A percentile compares a stretch with the other conserved stretches of the same genome.
phyloP scores from a whole-genome alignment of 2,113 vertebrate species.

The Larimichthys polyactis region DNA sequence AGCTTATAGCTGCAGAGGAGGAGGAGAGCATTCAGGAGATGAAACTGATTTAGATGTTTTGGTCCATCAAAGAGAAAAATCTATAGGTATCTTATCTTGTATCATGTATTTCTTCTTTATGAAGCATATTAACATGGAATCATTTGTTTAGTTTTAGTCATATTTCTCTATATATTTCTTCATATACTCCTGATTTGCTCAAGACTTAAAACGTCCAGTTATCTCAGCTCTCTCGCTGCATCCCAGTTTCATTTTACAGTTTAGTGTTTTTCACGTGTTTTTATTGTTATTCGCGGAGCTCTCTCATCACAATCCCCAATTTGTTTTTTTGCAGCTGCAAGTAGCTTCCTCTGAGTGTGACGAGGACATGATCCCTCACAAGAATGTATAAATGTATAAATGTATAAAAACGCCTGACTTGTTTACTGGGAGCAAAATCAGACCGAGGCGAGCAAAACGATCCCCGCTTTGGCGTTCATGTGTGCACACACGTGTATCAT shows the following conservation, averaged over 20 bases:
- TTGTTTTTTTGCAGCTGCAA: not conserved
- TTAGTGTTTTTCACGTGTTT: not conserved
- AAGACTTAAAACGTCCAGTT: not conserved
- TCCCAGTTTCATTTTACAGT: not conserved
- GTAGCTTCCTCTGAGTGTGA: not conserved
- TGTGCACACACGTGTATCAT: constrained; percentile 27
- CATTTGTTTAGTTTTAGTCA: not conserved
- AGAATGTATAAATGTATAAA: no score
- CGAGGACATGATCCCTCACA: not conserved
- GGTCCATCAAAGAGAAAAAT: constrained; percentile 21
- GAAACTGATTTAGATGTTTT: constrained; percentile 22
- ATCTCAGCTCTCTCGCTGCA: not conserved
- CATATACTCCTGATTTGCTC: not conserved
- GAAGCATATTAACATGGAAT: not conserved
- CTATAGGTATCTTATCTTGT: not conserved
- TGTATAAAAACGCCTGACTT: not conserved
- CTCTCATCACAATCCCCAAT: not conserved
- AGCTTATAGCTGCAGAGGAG: constrained; percentile 60
- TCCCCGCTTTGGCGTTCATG: constrained; percentile 23
- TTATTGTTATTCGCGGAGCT: not conserved
- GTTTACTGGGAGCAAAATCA: constrained; percentile 23
- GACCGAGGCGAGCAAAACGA: constrained; percentile 7
- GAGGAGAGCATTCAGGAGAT: constrained; percentile 39
- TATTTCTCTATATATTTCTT: not conserved
- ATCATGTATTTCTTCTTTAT: not conserved